Conservation (phyloP, 1,140 invertebrate species). For the Drosophila novamexicana region DNA sequence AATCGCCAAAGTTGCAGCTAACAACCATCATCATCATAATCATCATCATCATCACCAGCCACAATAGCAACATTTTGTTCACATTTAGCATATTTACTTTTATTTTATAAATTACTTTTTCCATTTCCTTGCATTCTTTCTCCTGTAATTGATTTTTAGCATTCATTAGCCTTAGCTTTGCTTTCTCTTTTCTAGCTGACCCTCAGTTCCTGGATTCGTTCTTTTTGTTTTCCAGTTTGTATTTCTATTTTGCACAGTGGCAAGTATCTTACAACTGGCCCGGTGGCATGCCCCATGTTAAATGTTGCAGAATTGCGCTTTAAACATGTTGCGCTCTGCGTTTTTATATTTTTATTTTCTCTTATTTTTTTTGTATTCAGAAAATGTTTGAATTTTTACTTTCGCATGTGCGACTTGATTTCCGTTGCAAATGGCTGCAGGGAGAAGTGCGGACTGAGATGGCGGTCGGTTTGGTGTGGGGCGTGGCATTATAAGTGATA, state of each 20-base stretch:
- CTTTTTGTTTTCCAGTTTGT: conserved; percentile 15
- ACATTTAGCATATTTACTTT: conserved; percentile 73
- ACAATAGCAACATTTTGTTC: conserved; percentile 10
- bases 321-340: conserved; percentile 53
- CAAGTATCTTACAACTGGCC: conserved; percentile 21
- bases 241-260: conserved; percentile 25
- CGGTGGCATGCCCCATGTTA: conserved; percentile 43
- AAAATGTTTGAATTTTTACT: conserved; percentile 79
- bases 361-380: conserved; percentile 23
- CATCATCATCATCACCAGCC: conserved; percentile 33
- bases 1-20: conserved; percentile 33
- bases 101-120: conserved; percentile 44
- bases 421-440: conserved; percentile 75
- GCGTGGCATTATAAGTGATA: conserved; percentile 74
- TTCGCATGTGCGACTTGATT: conserved; percentile 81
- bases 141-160: conserved; percentile 75
- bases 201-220: conserved; percentile 25
- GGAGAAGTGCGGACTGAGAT: neutral
- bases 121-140: conserved; percentile 23
- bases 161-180: conserved; percentile 66
- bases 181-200: conserved; percentile 36
- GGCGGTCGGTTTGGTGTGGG: neutral
- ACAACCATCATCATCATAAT: conserved; percentile 5
- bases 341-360: conserved; percentile 1
- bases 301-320: conserved; percentile 73